Percentiles rank a stretch among this genome's conserved stretches.
Evolutionary conservation across 2,797 vertebrate species (phyloP).

Genomic region (Pangasius larnaudii): DNA sequence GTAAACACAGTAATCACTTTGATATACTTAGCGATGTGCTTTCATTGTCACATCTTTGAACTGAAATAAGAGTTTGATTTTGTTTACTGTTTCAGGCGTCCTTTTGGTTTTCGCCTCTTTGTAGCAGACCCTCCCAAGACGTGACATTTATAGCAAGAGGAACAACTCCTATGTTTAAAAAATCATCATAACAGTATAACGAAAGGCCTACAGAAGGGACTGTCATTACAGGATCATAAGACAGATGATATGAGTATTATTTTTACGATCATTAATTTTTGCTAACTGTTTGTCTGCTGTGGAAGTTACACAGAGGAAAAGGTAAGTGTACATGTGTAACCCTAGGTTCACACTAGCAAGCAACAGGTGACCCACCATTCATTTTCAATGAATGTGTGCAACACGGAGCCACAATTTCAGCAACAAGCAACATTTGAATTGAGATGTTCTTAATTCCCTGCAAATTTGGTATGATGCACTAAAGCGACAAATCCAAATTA

Average conservation of each 20-base stretch:
- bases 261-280: not conserved
- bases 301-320: not conserved
- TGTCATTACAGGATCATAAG: not conserved
- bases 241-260: not conserved
- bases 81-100: conserved; percentile 54
- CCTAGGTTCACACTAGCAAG: not conserved
- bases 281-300: not conserved
- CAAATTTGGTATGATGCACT: not conserved
- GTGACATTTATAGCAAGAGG: conserved; percentile 48
- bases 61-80: conserved; percentile 59
- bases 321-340: not conserved
- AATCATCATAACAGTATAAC: not conserved
- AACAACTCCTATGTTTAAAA: conserved; percentile 40
- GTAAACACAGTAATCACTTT: conserved; percentile 58
- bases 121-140: conserved; percentile 31
- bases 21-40: conserved; percentile 50
- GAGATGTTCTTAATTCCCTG: not conserved
- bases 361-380: not conserved
- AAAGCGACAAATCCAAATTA: not conserved
- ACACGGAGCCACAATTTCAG: not conserved
- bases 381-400: not conserved
- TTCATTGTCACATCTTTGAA: conserved; percentile 58
- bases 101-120: conserved; percentile 40
- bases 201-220: not conserved
- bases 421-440: not conserved